These are phyloP conservation scores for Brevipalpus yothersi DNA, from an alignment of 1,140 invertebrate genomes.

Conservation along the genomic window DNA sequence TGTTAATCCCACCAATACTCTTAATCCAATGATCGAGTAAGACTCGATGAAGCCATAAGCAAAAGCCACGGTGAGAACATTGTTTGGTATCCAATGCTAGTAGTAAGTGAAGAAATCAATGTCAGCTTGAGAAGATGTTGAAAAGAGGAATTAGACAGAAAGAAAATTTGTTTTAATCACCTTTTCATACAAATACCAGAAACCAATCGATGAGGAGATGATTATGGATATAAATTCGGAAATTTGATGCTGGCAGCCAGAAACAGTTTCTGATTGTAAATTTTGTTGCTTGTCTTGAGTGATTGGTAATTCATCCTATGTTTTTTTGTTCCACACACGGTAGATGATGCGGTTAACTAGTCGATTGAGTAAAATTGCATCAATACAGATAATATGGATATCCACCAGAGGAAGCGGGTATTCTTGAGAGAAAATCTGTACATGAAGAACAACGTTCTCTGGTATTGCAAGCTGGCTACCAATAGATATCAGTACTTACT, in stretches of 20 bases:
- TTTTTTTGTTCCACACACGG: slow-evolving; percentile 51
- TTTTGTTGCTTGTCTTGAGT: slow-evolving; percentile 39
- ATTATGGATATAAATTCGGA: slow-evolving; percentile 65
- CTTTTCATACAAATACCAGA: too few species aligned
- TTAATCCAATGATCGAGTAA: slow-evolving; percentile 84
- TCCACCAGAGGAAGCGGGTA: slow-evolving; percentile 82
- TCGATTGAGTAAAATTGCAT: slow-evolving; percentile 70
- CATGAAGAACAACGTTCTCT: slow-evolving; percentile 22
- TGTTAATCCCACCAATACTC: slow-evolving; percentile 82
- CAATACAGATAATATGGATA: slow-evolving; percentile 84
- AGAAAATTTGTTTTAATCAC: too few species aligned
- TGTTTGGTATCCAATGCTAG: slow-evolving; percentile 96
- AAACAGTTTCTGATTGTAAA: slow-evolving; percentile 25
- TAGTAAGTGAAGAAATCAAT: slow-evolving; percentile 16
- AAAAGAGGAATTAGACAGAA: background rate
- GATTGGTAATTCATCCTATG: slow-evolving; percentile 53
- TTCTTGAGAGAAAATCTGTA: slow-evolving; percentile 84
- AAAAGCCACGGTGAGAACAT: slow-evolving; percentile 91
- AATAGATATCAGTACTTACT: background rate
- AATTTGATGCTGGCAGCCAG: slow-evolving; percentile 72
- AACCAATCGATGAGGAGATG: slow-evolving; percentile 52
- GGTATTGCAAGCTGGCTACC: too few species aligned
- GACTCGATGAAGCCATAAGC: slow-evolving; percentile 93
- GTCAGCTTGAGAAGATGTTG: too few species aligned
- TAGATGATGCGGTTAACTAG: slow-evolving; percentile 56